These are phyloP conservation scores for Sarcophaga bullata DNA, from an alignment of 1,140 invertebrate species.

Conservation along the genomic window DNA sequence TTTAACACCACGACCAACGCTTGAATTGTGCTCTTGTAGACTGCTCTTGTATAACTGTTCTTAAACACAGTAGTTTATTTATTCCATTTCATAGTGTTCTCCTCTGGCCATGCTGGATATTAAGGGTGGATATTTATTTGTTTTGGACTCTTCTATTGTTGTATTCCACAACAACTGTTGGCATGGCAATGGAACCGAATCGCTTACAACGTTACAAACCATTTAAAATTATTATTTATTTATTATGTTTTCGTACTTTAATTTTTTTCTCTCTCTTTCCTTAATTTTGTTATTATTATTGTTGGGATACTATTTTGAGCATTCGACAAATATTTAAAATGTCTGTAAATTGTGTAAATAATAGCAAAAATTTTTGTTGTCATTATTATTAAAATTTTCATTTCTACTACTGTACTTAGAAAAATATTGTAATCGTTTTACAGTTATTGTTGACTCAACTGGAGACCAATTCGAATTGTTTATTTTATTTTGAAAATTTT, in stretches of 20 bases:
- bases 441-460: too few species aligned
- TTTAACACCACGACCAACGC: slow-evolving; percentile 34
- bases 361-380: background rate
- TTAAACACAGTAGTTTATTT: background rate
- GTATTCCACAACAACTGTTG: background rate
- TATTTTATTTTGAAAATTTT: too few species aligned
- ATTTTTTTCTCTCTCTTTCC: too few species aligned
- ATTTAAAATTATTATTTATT: background rate
- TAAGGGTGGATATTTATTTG: slow-evolving; percentile 7
- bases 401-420: too few species aligned
- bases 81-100: background rate
- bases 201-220: background rate
- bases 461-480: too few species aligned
- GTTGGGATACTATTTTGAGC: background rate
- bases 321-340: background rate
- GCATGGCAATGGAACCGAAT: background rate
- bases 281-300: too few species aligned
- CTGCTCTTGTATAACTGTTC: too few species aligned
- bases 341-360: slow-evolving; percentile 9
- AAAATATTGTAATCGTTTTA: too few species aligned
- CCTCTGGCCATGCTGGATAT: background rate
- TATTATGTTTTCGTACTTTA: background rate
- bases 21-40: slow-evolving; percentile 12
- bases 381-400: too few species aligned
- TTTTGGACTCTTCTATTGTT: slow-evolving; percentile 15